Base-by-base conservation (phyloP, 2,797 vertebrate species). In the Oreochromis grahami region DNA sequence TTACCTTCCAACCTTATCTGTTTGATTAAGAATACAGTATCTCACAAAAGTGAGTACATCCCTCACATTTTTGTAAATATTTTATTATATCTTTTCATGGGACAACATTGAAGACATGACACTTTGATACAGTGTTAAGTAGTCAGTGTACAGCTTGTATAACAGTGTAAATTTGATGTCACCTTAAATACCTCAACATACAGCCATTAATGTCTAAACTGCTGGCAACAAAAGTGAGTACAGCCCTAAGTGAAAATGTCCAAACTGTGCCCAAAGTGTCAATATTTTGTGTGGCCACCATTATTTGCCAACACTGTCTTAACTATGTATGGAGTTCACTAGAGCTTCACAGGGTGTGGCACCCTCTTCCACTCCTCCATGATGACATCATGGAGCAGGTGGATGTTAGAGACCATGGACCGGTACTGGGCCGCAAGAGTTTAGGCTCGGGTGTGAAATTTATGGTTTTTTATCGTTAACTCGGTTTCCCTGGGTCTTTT, bases 31-130 rank as follows among this genome's bases (percentile, higher is more conserved):
- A 56, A 17, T 32, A 15, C 1, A 29, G 53, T 56, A 29, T 29
- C 7, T 56, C 7, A 56, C 24, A 9, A 29, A 55, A 55, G 24
- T 55, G 12, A 2, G 21, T 26, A 55, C 52, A 55, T 12, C 52
- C 1, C 21, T 0, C 0, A 29, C 7, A 56, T 29, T 55, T 29
- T 1, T 29, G 24, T 29, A 56, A 29, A 15, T 55, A 3, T 55
- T 0, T 55, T 55, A 8, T 55, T 55, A 0, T 55, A 55, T 2
- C 53, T 0, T 55, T 55, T 55, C 53, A 15, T 55, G 24, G 0
- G 53, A 56, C 53, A 56, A 56, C 53, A 56, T 1, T 29, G 53
- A 56, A 56, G 24, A 56, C 0, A 56, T 2, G 53, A 0, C 24
- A 56, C 24, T 56, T 56, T 29, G 3, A 56, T 56, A 56, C 53